Base-by-base conservation (phyloP, 2,113 vertebrate genomes). In the Nothoprocta pentlandii region DNA sequence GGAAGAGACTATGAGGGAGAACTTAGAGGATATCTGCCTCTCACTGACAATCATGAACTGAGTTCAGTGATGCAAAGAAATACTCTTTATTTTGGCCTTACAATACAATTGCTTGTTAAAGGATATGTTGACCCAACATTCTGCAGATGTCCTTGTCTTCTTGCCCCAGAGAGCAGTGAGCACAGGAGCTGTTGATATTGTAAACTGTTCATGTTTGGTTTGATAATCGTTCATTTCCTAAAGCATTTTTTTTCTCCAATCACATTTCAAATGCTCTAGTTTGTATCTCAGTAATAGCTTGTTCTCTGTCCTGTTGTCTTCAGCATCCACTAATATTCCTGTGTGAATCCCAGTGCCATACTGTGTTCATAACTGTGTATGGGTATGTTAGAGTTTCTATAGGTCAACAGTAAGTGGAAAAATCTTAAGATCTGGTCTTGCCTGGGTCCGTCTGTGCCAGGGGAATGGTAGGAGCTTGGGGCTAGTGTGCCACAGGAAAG, bases 211-310 rank as follows among this genome's bases (percentile, higher is more conserved):
- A 23, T n/a, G 41, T 26, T 76, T n/a, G 25, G 2, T 79, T 69
- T 66, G n/a, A 36, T 91, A 80, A 64, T 95, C 36, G 10, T 19
- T 92, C 16, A 2, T 67, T 88, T 86, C 88, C 79, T 89, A 64
- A 61, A 86, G 44, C 76, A 78, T 90, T 90, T 75, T 85, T 39
- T 91, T 92, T 81, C 63, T 61, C 88, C 88, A 41, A 83, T 70
- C 82, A 20, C 17, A 66, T 44, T 58, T 73, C 62, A 84, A 53
- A 92, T 36, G 34, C 10, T 74, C 80, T 85, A 6, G 5, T 93
- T 88, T 90, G 67, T 81, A 74, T 36, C 36, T 90, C 82, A 93
- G 54, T 95, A 93, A 91, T 62, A 89, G 54, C 73, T 68, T 93
- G 68, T 81, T 86, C 89, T 91, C 46, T 74, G 73, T 70, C 85